Percentiles rank a stretch among this genome's conserved stretches.
Evolutionary conservation across 2,888 invertebrate genomes (phyloP).

Genomic region (Gastracanthus pulcherrimus): DNA sequence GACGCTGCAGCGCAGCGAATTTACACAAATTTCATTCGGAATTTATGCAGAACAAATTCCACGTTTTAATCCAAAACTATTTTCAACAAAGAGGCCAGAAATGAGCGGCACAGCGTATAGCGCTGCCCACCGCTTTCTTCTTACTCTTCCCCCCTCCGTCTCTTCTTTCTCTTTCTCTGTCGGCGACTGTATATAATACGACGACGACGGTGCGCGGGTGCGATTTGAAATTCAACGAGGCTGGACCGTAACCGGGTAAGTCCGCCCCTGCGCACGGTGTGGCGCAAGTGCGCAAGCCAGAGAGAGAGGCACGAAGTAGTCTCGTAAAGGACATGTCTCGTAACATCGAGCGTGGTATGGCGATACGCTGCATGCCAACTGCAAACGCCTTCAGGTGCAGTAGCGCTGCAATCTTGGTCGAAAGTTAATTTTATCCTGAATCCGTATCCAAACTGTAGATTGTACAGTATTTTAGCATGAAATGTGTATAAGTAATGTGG

Average conservation of each 20-base stretch:
- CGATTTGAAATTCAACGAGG: conserved; percentile 69
- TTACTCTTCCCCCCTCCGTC: background rate
- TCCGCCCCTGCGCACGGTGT: background rate
- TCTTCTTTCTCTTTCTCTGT: conserved; percentile 38
- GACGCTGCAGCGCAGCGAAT: background rate
- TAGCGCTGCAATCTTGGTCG: too few relatives aligned
- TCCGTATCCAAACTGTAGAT: too few relatives aligned
- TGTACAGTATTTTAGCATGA: too few relatives aligned
- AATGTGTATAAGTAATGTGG: too few relatives aligned
- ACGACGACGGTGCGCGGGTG: conserved; percentile 48
- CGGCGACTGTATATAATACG: too few relatives aligned
- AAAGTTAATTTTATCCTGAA: too few relatives aligned
- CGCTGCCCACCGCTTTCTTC: background rate
- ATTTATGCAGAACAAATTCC: conserved; percentile 38
- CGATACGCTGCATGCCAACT: conserved; percentile 29
- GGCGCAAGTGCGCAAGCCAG: conserved; percentile 2
- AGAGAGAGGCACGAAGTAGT: background rate
- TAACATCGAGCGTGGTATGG: too few relatives aligned
- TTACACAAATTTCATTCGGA: conserved; percentile 20
- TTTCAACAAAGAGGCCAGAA: conserved; percentile 16
- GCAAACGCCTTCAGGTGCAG: too few relatives aligned
- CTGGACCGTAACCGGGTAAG: conserved; percentile 63
- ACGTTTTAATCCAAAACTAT: conserved; percentile 32
- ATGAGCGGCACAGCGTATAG: background rate
- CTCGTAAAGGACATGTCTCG: conserved; percentile 13